Conservation (phyloP, 2,797 vertebrate genomes). For the Chrysocyon brachyurus region DNA sequence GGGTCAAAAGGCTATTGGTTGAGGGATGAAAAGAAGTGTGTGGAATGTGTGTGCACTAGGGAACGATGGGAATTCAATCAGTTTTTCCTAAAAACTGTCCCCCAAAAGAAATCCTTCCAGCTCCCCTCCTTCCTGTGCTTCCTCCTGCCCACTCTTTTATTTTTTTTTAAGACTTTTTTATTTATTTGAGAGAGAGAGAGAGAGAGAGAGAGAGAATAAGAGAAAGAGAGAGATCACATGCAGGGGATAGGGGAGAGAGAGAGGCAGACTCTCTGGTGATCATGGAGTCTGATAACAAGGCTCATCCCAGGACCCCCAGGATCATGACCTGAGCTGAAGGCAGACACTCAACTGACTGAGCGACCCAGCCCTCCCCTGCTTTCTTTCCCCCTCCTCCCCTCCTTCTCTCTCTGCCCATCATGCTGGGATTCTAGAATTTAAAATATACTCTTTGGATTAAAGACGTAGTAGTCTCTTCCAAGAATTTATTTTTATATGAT, state of each 20-base stretch:
- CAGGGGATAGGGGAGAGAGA: no score
- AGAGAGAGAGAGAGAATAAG: no score
- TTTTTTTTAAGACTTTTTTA: no score
- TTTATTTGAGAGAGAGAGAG: no score
- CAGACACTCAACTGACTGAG: no score
- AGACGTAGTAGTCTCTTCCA: background rate
- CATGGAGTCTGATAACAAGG: no score
- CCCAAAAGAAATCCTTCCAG: background rate
- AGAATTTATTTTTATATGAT: conserved; percentile 54
- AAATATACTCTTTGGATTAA: background rate
- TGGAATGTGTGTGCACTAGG: background rate
- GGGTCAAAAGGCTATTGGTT: background rate
- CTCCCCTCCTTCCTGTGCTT: no score
- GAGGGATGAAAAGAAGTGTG: background rate
- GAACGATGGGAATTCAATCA: background rate
- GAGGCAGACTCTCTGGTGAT: no score
- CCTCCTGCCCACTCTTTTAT: background rate
- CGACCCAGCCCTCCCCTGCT: background rate
- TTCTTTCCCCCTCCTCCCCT: background rate
- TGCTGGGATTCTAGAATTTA: conserved; percentile 17
- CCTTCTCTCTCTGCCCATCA: background rate
- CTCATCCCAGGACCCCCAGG: no score
- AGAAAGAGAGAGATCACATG: no score
- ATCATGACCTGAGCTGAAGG: no score
- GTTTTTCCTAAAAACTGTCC: background rate